Conservation (phyloP, 2,888 invertebrate genomes). For the Chironomus riparius region DNA sequence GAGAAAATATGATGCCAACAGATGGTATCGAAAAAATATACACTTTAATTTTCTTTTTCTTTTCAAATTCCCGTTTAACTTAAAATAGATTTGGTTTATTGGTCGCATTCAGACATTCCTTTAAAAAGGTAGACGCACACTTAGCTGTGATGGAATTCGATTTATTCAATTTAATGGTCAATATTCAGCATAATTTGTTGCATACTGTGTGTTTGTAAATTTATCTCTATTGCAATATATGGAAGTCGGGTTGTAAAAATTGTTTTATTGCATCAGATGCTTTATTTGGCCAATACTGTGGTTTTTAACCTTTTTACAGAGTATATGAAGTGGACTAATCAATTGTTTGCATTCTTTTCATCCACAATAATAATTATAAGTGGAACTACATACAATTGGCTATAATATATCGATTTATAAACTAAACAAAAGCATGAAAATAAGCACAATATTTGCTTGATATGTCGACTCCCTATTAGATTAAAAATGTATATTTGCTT, state of each 20-base stretch:
- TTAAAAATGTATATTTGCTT: background rate
- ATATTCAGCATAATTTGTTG: background rate
- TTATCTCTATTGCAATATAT: background rate
- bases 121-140: background rate
- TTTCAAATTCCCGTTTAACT: no score
- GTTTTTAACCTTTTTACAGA: background rate
- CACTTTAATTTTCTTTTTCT: background rate
- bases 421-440: no score
- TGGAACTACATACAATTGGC: no score
- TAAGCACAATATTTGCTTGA: no score
- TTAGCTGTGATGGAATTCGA: background rate
- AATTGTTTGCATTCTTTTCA: no score
- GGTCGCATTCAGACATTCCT: background rate
- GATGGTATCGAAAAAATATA: conserved; percentile 1
- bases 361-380: no score
- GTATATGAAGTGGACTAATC: no score
- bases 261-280: background rate
- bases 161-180: background rate
- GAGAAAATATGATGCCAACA: conserved; percentile 14
- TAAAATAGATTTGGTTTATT: background rate
- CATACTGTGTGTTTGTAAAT: background rate
- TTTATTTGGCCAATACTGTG: background rate
- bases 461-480: no score
- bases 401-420: no score
- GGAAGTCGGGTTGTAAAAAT: no score